Percentiles rank a stretch among this genome's conserved stretches.
Evolutionary conservation across 2,113 vertebrate genomes (phyloP).

Genomic region (Lepisosteus oculatus): DNA sequence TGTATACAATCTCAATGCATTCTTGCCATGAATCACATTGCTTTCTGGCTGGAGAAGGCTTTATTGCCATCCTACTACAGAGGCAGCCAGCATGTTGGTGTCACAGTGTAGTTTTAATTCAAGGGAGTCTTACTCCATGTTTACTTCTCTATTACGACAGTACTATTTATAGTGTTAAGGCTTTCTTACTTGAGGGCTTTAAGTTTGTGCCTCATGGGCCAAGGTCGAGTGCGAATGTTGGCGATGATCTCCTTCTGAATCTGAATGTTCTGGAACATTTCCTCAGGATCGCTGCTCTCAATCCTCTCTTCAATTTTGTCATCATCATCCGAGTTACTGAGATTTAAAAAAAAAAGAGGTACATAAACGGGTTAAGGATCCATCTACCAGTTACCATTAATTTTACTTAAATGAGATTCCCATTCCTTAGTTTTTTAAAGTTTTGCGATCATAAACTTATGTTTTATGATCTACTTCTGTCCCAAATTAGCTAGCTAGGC

Average conservation of each 20-base stretch:
- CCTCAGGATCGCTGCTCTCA: conserved; percentile 87
- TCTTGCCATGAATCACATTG: background rate
- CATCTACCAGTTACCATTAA: too few relatives aligned
- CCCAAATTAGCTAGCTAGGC: too few relatives aligned
- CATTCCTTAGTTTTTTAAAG: too few relatives aligned
- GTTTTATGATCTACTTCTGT: too few relatives aligned
- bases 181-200: conserved; percentile 76
- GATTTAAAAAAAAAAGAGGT: background rate
- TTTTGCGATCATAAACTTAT: too few relatives aligned
- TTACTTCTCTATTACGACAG: too few relatives aligned
- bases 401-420: too few relatives aligned
- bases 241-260: conserved; percentile 93
- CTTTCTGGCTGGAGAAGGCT: too few relatives aligned
- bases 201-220: conserved; percentile 94
- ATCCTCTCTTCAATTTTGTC: conserved; percentile 69
- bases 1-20: background rate
- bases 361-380: background rate
- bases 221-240: conserved; percentile 85
- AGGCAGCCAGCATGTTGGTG: too few relatives aligned
- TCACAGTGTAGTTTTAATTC: background rate
- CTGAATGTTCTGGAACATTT: conserved; percentile 96
- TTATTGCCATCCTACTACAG: too few relatives aligned
- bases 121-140: background rate
- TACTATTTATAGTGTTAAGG: too few relatives aligned
- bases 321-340: conserved; percentile 81